Base-by-base conservation (phyloP, 2,888 invertebrate species). In the Asteroscopus sphinx region DNA sequence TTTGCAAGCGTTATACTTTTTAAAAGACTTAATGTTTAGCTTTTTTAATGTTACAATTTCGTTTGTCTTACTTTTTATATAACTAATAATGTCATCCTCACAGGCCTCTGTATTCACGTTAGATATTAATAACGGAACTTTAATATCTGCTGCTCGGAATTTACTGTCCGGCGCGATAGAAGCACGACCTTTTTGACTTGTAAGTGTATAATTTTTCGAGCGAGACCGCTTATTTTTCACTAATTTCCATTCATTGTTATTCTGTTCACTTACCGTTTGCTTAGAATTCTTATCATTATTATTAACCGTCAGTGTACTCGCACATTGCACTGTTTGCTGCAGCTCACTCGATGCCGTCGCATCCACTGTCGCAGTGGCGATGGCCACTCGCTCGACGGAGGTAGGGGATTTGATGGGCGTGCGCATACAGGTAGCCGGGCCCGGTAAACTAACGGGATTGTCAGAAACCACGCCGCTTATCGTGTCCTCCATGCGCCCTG, bases 31-130 rank as follows among this genome's bases (percentile, higher is more conserved):
- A 9, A 26, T 26, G 26, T 26, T 26, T 26, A 21, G 17, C 17
- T 21, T 21, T 21, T 21, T 21, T 21, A 21, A 21, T 3, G 17
- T 3, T 21, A 21, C 35, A 7, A 1, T 33, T 25, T 44, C 44
- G 9, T 13, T 33, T 12, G 12, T 32, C 13, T 44, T 44, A 12
- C 8, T 13, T 44, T 44, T 32, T n/a, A 44, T 45, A 9, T 45
- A 35, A 1, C 11, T 11, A 45, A 33, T 45, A 35, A 35, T 45
- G 33, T 45, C 45, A 33, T 45, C 11, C 9, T 45, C 33, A 21
- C 4, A 1, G 0, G 17, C 11, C 4, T 40, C 30, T n/a, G 5
- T 42, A 35, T 3, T 36, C 1, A 17, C 26, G 8, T 49, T 41
- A 0, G 41, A 28, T 26, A 33, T 49, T 33, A 40, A 15, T 9